A percentile compares a stretch with the other conserved stretches of the same genome.
phyloP scores from a whole-genome alignment of 2,888 invertebrate species.

The Elegia similella region DNA sequence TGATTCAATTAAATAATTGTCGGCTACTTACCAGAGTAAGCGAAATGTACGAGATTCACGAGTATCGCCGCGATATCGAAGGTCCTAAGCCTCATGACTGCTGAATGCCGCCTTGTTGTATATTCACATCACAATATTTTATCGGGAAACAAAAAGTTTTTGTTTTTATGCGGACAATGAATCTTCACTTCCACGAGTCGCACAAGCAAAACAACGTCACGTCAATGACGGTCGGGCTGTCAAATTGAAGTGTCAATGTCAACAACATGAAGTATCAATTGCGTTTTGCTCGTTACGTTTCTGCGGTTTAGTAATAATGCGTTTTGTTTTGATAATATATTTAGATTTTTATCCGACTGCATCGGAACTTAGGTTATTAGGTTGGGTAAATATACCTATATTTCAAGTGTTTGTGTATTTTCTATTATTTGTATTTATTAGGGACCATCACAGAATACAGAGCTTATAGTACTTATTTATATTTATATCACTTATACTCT shows the following conservation, averaged over 20 bases:
- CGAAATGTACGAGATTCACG: slow-evolving; percentile 58
- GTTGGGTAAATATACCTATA: too few relatives aligned
- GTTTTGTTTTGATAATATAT: too few relatives aligned
- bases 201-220: slow-evolving; percentile 56
- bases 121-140: slow-evolving; percentile 62
- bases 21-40: slow-evolving; percentile 65
- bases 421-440: too few relatives aligned
- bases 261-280: not conserved
- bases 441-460: too few relatives aligned
- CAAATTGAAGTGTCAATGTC: not conserved
- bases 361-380: too few relatives aligned
- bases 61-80: slow-evolving; percentile 55
- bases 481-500: too few relatives aligned
- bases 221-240: not conserved
- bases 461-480: too few relatives aligned
- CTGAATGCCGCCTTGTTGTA: slow-evolving; percentile 25
- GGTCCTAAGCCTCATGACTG: slow-evolving; percentile 53
- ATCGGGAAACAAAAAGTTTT: slow-evolving; percentile 35
- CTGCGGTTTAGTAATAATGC: too few relatives aligned
- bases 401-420: too few relatives aligned
- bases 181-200: slow-evolving; percentile 41
- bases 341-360: too few relatives aligned
- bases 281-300: not conserved
- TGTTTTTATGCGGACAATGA: slow-evolving; percentile 40
- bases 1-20: slow-evolving; percentile 81